Base-by-base conservation (phyloP, 2,888 invertebrate species). In the Eristalis tenax region DNA sequence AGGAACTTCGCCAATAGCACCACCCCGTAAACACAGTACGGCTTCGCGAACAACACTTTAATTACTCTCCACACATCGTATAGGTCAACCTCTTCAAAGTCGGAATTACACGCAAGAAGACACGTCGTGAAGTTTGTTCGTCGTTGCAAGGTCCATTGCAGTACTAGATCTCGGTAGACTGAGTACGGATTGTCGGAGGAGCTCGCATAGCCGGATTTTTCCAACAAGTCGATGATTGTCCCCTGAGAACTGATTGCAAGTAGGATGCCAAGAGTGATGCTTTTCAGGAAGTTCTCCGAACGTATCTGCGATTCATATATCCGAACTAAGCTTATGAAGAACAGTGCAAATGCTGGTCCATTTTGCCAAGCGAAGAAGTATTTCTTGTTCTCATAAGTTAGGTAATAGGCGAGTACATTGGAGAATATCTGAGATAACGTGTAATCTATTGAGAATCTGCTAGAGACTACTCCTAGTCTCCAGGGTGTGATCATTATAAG, bases 401-500 rank as follows among this genome's bases (percentile, higher is more conserved):
- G 77, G 71, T 90, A 91, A 76, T 91, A 93, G 6, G 93, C 91
- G 18, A 92, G 40, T 6, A 89, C 89, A 76, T 90, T 92, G 11
- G 91, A 91, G 38, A 92, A 78, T 18, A 93, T 81, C 68, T 93
- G 93, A 0, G 93, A 91, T n/a, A 91, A 83, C 8, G 92, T 89
- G 85, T 91, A 93, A 83, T 93, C 92, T 56, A 93, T 80, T 2
- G 91, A 90, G 63, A 93, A 92, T 15, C 90, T 76, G 74, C 90
- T 91, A 18, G 90, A 89, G 23, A 95, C 94, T 0, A 94, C 93
- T 57, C 92, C 93, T 0, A 95, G 90, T 90, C 95, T 95, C 90
- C 96, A 96, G 89, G 96, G 94, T 1, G 95, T 93, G 90, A 97
- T 95, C 88, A 97, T 94, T 4, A 96, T 96, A 5, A 96, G 92